phyloP scores from a whole-genome alignment of 2,797 vertebrate species.

The Phataginus tetradactyla region DNA sequence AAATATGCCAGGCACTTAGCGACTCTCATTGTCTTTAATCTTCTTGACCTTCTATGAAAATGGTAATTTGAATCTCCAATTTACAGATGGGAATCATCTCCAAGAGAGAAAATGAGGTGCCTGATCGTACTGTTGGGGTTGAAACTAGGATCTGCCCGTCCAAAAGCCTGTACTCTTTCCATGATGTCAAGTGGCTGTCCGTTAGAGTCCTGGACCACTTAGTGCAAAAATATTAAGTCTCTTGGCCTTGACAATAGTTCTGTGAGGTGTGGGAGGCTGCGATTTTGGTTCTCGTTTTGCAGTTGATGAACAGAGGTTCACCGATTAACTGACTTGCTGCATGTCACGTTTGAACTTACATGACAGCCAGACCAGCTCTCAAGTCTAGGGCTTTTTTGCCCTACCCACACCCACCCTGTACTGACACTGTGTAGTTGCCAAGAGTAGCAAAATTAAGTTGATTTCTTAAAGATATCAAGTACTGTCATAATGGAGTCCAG shows the following conservation, averaged over 20 bases:
- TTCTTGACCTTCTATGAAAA: constrained; percentile 55
- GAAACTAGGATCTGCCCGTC: not conserved
- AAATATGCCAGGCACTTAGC: constrained; percentile 56
- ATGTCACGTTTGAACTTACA: not conserved
- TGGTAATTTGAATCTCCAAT: constrained; percentile 66
- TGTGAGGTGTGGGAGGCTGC: not conserved
- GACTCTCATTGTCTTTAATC: constrained; percentile 69
- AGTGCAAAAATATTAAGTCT: not conserved
- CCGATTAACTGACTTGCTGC: not conserved
- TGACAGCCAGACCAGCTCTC: not conserved
- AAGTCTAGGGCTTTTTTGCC: not conserved
- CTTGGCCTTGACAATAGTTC: not conserved
- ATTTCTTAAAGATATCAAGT: not conserved
- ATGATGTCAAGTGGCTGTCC: not conserved
- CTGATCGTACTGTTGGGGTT: not conserved
- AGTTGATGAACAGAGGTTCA: not conserved
- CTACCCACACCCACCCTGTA: not conserved
- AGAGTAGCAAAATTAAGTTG: not conserved
- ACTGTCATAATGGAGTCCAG: not conserved
- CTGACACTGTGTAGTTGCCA: not conserved
- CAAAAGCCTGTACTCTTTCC: not conserved
- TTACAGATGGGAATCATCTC: constrained; percentile 45
- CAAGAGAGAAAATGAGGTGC: constrained; percentile 53
- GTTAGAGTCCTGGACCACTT: not conserved
- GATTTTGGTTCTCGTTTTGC: not conserved